Conservation (phyloP, 23 tunicate genomes). For the Phallusia fumigata region DNA sequence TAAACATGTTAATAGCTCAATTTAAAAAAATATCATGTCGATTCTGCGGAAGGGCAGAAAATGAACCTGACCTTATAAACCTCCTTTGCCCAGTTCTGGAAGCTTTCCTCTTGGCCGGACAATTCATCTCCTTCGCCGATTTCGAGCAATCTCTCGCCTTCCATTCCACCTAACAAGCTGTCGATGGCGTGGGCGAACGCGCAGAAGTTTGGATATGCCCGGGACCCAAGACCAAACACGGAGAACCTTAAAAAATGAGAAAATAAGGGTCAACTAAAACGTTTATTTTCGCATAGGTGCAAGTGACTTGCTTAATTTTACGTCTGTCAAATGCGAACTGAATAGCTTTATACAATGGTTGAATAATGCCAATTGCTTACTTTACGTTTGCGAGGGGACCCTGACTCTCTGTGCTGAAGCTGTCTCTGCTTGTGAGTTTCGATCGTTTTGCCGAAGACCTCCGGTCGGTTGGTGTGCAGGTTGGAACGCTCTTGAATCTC, state of each 20-base stretch:
- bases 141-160: constrained; percentile 77
- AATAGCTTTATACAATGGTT: too few relatives aligned
- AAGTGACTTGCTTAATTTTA: too few relatives aligned
- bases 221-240: constrained; percentile 89
- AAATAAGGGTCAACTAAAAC: too few relatives aligned
- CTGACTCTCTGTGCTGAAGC: constrained; percentile 12
- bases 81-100: constrained; percentile 66
- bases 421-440: constrained; percentile 9
- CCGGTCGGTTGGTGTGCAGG: constrained; percentile 14
- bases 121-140: constrained; percentile 95
- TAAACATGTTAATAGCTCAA: too few relatives aligned
- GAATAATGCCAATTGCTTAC: too few relatives aligned
- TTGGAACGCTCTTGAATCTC: constrained; percentile 15
- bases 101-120: constrained; percentile 84
- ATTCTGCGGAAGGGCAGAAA: background rate
- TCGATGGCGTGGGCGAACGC: constrained; percentile 92
- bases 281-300: too few relatives aligned
- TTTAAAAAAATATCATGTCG: background rate
- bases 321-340: too few relatives aligned
- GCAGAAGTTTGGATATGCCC: constrained; percentile 90
- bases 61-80: constrained; percentile 49
- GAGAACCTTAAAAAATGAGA: constrained; percentile 49
- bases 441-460: constrained; percentile 5
- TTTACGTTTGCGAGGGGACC: constrained; percentile 66
- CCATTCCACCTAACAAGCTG: constrained; percentile 74